Conservation (phyloP, 2,113 vertebrate species). For the Chaetodon trifascialis region DNA sequence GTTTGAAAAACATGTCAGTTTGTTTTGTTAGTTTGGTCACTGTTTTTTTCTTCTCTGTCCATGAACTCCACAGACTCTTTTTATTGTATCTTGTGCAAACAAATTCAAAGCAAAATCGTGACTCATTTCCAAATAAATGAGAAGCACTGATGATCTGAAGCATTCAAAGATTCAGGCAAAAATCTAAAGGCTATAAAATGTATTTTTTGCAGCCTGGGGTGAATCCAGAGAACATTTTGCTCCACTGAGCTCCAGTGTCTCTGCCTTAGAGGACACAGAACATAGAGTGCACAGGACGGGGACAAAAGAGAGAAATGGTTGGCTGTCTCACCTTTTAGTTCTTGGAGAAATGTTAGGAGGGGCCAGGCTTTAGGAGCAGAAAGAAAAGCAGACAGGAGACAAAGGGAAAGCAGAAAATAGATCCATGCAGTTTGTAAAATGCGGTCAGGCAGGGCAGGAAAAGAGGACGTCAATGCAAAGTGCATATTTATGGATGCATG, state of each 20-base stretch:
- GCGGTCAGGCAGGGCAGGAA: slow-evolving; percentile 19
- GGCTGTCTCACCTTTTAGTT: slow-evolving; percentile 83
- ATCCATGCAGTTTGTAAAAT: slow-evolving; percentile 65
- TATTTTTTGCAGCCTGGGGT: background rate
- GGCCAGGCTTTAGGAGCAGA: slow-evolving; percentile 84
- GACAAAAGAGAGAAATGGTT: slow-evolving; percentile 31
- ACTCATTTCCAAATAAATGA: background rate
- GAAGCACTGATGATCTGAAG: background rate
- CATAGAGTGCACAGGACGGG: slow-evolving; percentile 5
- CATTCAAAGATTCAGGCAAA: background rate
- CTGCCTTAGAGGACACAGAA: slow-evolving; percentile 5
- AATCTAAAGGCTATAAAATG: background rate
- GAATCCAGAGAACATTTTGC: slow-evolving; percentile 2
- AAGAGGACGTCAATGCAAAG: slow-evolving; percentile 33
- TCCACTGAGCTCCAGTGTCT: background rate
- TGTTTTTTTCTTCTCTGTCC: background rate
- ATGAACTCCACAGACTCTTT: background rate
- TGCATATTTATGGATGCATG: slow-evolving; percentile 22
- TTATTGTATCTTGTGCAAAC: background rate
- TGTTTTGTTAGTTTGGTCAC: background rate
- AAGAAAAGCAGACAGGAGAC: slow-evolving; percentile 72
- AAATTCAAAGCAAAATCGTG: background rate
- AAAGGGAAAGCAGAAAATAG: slow-evolving; percentile 67
- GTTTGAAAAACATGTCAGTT: background rate
- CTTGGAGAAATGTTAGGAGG: slow-evolving; percentile 83